These are phyloP conservation scores for Okamejei kenojei DNA, from an alignment of 2,797 vertebrate genomes.

Conservation along the genomic window DNA sequence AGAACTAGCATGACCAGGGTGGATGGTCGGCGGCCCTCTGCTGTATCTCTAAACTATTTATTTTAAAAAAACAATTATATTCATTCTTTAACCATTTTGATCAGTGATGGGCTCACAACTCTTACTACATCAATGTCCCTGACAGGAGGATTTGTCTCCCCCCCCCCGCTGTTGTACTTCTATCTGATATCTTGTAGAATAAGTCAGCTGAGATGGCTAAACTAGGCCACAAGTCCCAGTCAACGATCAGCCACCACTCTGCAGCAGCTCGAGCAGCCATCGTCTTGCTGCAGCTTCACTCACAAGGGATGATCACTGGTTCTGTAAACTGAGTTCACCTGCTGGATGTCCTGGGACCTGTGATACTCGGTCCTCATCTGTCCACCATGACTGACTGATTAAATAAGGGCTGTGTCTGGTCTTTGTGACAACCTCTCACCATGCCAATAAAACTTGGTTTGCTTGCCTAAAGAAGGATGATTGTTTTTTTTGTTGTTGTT, in stretches of 20 bases:
- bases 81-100: too few relatives aligned
- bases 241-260: constrained; percentile 59
- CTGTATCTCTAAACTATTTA: too few relatives aligned
- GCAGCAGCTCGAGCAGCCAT: constrained; percentile 44
- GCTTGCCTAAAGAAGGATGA: not conserved
- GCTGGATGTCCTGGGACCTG: not conserved
- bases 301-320: too few relatives aligned
- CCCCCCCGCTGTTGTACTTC: constrained; percentile 54
- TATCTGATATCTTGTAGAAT: constrained; percentile 81
- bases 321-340: not conserved
- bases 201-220: constrained; percentile 59
- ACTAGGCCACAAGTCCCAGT: constrained; percentile 80
- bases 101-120: too few relatives aligned
- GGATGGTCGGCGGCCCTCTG: too few relatives aligned
- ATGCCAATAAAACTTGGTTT: not conserved
- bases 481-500: not conserved
- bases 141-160: too few relatives aligned
- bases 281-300: too few relatives aligned
- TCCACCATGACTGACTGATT: not conserved
- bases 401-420: constrained; percentile 13
- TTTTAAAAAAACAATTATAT: too few relatives aligned
- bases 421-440: not conserved
- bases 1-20: too few relatives aligned
- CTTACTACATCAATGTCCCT: too few relatives aligned
- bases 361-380: not conserved